Base-by-base conservation (phyloP, 2,797 vertebrate genomes). In the Molothrus ater region DNA sequence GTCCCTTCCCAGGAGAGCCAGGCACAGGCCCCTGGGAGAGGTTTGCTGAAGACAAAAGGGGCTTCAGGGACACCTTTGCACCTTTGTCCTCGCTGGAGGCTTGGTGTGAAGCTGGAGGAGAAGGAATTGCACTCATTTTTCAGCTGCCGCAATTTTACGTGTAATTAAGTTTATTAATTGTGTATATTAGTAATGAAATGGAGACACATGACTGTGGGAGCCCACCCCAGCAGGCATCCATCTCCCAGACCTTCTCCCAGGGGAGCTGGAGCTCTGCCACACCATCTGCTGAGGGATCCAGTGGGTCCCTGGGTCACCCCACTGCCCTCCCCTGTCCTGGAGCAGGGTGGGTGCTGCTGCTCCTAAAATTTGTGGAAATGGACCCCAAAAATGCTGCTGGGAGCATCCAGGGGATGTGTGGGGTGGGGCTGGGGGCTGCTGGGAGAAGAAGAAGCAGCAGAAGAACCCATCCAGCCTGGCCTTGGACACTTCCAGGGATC, bases 121-220 rank as follows among this genome's bases (percentile, higher is more conserved):
- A 76, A 73, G 66, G 93, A 94, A 82, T 57, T 11, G 18, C 18
- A 0, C 84, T 86, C 96, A 88, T 97, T 95, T 96, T 84, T 96
- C 97, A 97, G 56, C 80, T 71, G 91, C 91, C 0, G 59, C 79
- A 92, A 97, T 97, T 97, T 97, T 96, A 97, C 63, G 21, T 96
- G 96, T 81, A 97, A 97, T 98, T 97, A 97, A 96, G 97, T 95
- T 96, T 97, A 97, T 97, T 98, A 97, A 98, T 98, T 92, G 95
- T 57, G 76, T 92, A 25, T 93, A 96, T 95, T 94, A 95, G 95
- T 78, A 97, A 91, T 89, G 93, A 90, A 97, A 97, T 96, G 96
- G 95, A 97, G 97, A 97, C 91, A 57, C 96, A 95, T 2, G 84
- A 95, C 43, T 59, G 86, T 79, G 17, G 53, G 56, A 95, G 83